Evolutionary conservation across 2,888 invertebrate genomes (phyloP), one percentile per base, ranked within the genome.

Genomic region (Diachrysia chrysitis): DNA sequence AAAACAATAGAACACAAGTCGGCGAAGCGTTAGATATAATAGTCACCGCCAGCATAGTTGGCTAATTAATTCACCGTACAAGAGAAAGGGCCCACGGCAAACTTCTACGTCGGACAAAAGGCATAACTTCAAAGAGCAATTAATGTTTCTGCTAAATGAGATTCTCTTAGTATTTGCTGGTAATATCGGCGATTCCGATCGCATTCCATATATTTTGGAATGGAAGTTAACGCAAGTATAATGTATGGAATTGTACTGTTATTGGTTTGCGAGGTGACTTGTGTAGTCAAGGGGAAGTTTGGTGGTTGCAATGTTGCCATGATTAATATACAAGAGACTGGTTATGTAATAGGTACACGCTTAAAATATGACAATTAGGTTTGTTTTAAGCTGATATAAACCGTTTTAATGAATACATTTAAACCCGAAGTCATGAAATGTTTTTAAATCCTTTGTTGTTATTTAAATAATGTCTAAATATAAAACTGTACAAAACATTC

Each of bases 101-200:
- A 81, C 81, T 80, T 78, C 46, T 61, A 66, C 76, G 19, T 54
- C 66, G 29, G 69, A 83, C 84, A 79, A 81, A 81, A 81, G 85
- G 80, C 79, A 79, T 79, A 85, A 86, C 79, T 85, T 81, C 64
- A 72, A 82, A 78, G 69, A 82, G 78, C 84, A 84, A 85, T 85
- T 85, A 84, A 79, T 85, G 82, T 85, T 81, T 76, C 77, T 63
- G 59, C 78, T 73, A 73, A 76, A 79, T 75, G 79, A 78, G 72
- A 73, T 79, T 76, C 77, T 69, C 63, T 64, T 78, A 58, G 70
- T 76, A 60, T 72, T 76, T 73, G 55, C 59, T 25, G 61, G 48
- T 76, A 56, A 54, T 67, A 48, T 58, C 64, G 63, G 69, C 56
- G 66, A 29, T 46, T 46, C 46, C 70, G 59, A 70, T 70, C 66